Evolutionary conservation across 1,140 invertebrate genomes (phyloP), one percentile per base, ranked within the genome.

Genomic region (Heliconius congener): DNA sequence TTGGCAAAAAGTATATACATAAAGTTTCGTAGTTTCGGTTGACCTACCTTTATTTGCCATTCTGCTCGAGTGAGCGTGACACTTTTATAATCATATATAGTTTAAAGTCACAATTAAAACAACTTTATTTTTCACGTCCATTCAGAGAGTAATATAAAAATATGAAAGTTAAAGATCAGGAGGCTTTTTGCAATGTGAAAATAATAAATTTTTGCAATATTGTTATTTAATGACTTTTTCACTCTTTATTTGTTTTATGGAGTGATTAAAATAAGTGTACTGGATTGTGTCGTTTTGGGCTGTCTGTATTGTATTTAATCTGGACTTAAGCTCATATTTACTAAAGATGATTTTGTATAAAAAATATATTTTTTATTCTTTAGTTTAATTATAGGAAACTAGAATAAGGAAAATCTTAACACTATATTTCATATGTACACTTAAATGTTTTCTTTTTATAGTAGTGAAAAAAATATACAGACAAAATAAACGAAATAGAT

Each of bases 1-100:
- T 78, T 78, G 72, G 72, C 77, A 78, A 78, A 78, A 78, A 78
- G n/a, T 42, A 71, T 78, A 46, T 66, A 55, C 73, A 73, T 78
- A 78, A 73, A 73, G 77, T 73, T 60, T 3, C 27, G 60, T 66
- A 66, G 77, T 78, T 78, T 27, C 77, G 71, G 77, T 39, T 72
- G 39, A 78, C 71, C 57, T 57, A 52, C 55, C 52, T 73, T 73
- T 71, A 77, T 77, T 52, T 66, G 42, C 71, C 70, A 52, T 50
- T 70, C 66, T 72, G 71, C 76, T 77, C 50, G 27, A 39, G 34
- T 37, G 50, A 77, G 70, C 76, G 70, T 71, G 30, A 73, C 71
- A 55, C 71, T 78, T 78, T 73, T 73, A 78, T 78, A 78, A 72
- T 70, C 74, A 76, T 76, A 50, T 55, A 76, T 50, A 70, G 39